These are phyloP conservation scores for Siniperca chuatsi DNA, from an alignment of 2,113 vertebrate species.

Conservation along the genomic window DNA sequence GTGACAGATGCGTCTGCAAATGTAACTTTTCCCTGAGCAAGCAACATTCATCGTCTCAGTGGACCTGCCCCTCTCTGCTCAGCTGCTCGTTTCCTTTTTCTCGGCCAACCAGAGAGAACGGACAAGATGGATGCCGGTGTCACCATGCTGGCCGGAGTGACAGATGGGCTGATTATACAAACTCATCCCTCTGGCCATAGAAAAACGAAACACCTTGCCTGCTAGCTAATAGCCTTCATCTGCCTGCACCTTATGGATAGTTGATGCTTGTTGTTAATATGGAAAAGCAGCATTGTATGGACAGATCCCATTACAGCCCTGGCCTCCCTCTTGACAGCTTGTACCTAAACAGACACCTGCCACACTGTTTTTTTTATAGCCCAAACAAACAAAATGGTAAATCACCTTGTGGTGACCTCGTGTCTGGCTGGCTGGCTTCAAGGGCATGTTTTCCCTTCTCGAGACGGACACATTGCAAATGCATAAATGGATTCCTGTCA, in stretches of 20 bases:
- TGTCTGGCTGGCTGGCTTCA: slow-evolving; percentile 60
- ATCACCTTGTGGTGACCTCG: slow-evolving; percentile 59
- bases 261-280: slow-evolving; percentile 48
- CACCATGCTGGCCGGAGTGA: slow-evolving; percentile 66
- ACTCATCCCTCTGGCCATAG: slow-evolving; percentile 64
- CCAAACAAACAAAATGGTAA: slow-evolving; percentile 58
- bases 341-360: slow-evolving; percentile 55
- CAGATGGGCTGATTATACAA: slow-evolving; percentile 80
- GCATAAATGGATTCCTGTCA: slow-evolving; percentile 79
- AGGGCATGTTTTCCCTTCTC: slow-evolving; percentile 69
- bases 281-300: slow-evolving; percentile 27
- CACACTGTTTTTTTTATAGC: slow-evolving; percentile 26
- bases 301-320: slow-evolving; percentile 35
- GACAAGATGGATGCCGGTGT: slow-evolving; percentile 79
- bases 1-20: slow-evolving; percentile 62
- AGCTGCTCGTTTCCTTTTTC: slow-evolving; percentile 51
- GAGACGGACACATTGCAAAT: slow-evolving; percentile 73
- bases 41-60: slow-evolving; percentile 63
- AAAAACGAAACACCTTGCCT: slow-evolving; percentile 70
- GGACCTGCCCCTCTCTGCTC: slow-evolving; percentile 51
- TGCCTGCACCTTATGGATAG: slow-evolving; percentile 56
- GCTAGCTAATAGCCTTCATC: slow-evolving; percentile 63
- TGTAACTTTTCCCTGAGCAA: slow-evolving; percentile 73
- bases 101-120: slow-evolving; percentile 49
- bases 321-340: slow-evolving; percentile 47